Percentiles rank a stretch among this genome's conserved stretches.
phyloP scores from a whole-genome alignment of 2,797 vertebrate genomes.

The Cirrhinus molitorella region DNA sequence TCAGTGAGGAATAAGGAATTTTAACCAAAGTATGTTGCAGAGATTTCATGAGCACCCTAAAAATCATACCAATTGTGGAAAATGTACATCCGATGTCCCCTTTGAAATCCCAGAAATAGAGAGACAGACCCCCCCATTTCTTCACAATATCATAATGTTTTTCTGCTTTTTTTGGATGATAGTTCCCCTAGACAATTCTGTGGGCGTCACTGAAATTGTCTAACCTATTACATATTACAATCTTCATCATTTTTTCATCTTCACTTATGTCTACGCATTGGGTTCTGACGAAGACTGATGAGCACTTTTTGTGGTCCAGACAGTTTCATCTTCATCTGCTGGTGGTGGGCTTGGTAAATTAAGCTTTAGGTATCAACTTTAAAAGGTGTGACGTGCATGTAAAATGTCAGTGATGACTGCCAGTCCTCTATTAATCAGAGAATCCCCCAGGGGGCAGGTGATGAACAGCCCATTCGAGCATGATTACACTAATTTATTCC shows the following conservation, averaged over 20 bases:
- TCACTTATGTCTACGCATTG: neutral
- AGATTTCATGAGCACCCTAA: no score
- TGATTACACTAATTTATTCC: conserved; percentile 49
- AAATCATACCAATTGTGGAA: no score
- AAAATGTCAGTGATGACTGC: conserved; percentile 38
- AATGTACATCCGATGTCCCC: no score
- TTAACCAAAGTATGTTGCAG: no score
- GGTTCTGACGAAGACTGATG: conserved; percentile 19
- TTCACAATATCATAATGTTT: neutral
- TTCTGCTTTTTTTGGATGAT: neutral
- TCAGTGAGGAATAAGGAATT: no score
- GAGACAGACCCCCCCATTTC: no score
- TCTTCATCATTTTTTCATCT: neutral
- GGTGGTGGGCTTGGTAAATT: neutral
- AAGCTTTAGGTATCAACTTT: conserved; percentile 27
- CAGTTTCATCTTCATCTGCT: conserved; percentile 1
- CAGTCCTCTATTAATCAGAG: conserved; percentile 45
- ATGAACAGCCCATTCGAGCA: conserved; percentile 29
- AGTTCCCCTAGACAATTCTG: neutral
- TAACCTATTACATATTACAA: neutral
- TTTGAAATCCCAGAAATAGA: no score
- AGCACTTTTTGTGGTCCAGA: conserved; percentile 6
- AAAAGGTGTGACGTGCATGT: conserved; percentile 35
- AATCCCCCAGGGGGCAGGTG: conserved; percentile 28
- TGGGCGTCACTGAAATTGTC: neutral